phyloP scores from a whole-genome alignment of 2,888 invertebrate genomes.

The Tortrix viridana region DNA sequence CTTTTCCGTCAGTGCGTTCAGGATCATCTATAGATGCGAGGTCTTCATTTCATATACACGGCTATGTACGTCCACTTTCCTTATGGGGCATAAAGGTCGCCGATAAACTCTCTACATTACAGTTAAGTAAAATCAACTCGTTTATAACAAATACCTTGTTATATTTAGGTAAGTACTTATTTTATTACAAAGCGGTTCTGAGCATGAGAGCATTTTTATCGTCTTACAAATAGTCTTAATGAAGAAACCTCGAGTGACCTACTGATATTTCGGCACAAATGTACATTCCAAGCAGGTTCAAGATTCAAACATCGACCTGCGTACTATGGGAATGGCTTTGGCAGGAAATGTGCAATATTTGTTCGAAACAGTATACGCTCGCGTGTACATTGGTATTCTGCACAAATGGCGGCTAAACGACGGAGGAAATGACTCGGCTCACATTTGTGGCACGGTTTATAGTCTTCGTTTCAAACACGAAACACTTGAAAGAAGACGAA shows the following conservation, averaged over 20 bases:
- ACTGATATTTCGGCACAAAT: slow-evolving; percentile 18
- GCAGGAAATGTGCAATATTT: slow-evolving; percentile 11
- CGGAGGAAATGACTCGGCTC: slow-evolving; percentile 12
- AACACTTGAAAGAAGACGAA: not conserved
- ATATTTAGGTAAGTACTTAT: not conserved
- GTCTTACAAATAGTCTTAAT: slow-evolving; percentile 5
- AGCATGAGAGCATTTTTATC: slow-evolving; percentile 24
- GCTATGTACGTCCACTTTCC: too few relatives aligned
- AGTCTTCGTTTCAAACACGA: not conserved
- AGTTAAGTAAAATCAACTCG: not conserved
- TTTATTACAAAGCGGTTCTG: not conserved
- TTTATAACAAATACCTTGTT: not conserved
- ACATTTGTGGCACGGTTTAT: slow-evolving; percentile 17
- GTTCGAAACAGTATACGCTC: slow-evolving; percentile 11
- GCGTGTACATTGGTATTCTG: slow-evolving; percentile 15
- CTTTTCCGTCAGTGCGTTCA: too few relatives aligned
- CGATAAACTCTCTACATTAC: too few relatives aligned
- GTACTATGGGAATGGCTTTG: slow-evolving; percentile 7
- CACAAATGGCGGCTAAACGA: slow-evolving; percentile 18
- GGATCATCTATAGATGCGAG: too few relatives aligned
- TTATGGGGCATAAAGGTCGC: too few relatives aligned
- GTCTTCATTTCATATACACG: too few relatives aligned
- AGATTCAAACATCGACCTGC: slow-evolving; percentile 8
- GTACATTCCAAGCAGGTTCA: slow-evolving; percentile 12
- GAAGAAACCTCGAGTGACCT: slow-evolving; percentile 17